Percentiles rank a stretch among this genome's conserved stretches.
Conservation (phyloP, 1,140 invertebrate genomes). For the Batillaria attramentaria region DNA sequence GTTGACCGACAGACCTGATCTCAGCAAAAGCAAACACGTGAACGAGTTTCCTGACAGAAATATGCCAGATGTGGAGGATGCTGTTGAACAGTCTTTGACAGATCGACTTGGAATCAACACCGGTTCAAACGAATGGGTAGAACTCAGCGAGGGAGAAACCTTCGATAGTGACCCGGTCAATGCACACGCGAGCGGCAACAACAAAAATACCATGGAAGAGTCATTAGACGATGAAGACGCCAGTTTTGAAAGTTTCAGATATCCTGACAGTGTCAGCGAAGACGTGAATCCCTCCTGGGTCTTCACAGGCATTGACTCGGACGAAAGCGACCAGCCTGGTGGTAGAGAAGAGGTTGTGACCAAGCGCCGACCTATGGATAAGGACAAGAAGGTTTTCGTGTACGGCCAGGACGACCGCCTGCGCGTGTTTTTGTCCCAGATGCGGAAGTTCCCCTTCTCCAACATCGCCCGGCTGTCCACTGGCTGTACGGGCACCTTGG, state of each 20-base stretch:
- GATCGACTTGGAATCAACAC: no score
- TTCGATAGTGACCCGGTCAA: not conserved
- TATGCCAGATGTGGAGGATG: not conserved
- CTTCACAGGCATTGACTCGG: not conserved
- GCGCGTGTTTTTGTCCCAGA: constrained; percentile 34
- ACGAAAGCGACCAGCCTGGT: not conserved
- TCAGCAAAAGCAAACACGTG: not conserved
- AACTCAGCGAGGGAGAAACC: not conserved
- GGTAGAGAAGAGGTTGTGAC: not conserved
- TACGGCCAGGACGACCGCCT: constrained; percentile 47
- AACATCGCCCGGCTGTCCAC: constrained; percentile 60
- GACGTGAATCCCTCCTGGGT: not conserved
- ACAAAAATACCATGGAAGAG: not conserved
- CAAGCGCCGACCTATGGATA: not conserved
- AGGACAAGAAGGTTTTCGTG: constrained; percentile 37
- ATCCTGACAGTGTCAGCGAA: not conserved
- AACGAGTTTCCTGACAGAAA: not conserved
- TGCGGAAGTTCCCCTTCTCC: constrained; percentile 55
- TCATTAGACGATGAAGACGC: not conserved
- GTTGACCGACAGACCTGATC: no score
- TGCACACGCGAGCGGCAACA: not conserved
- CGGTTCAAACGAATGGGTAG: not conserved
- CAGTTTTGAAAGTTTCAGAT: not conserved
- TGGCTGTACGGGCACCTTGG: constrained; percentile 62
- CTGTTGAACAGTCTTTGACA: no score